phyloP scores from a whole-genome alignment of 2,113 vertebrate genomes.

The Datnioides undecimradiatus region DNA sequence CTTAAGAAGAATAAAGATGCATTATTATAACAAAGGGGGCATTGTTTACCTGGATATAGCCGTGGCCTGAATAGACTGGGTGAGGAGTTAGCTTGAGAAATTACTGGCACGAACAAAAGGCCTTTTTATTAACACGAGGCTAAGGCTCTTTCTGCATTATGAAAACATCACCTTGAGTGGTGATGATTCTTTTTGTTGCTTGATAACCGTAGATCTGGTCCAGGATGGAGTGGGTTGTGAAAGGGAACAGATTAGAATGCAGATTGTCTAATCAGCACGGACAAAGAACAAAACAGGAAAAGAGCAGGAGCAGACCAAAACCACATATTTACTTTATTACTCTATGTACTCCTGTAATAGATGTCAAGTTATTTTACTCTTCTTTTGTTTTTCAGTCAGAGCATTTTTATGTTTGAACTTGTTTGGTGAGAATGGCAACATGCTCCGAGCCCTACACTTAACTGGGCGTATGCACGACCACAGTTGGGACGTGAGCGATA shows the following conservation, averaged over 20 bases:
- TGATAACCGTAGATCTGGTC: constrained; percentile 49
- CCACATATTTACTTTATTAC: not conserved
- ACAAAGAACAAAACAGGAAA: no score
- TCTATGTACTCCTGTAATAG: not conserved
- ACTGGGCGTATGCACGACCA: not conserved
- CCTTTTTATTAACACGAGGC: constrained; percentile 70
- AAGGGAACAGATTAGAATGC: constrained; percentile 15
- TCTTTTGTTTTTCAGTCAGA: not conserved
- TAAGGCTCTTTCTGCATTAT: constrained; percentile 46
- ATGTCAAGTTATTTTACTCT: not conserved
- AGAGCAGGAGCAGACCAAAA: not conserved
- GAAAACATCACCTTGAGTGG: constrained; percentile 56
- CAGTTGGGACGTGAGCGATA: constrained; percentile 31
- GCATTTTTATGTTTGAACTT: not conserved
- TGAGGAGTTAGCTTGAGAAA: constrained; percentile 75
- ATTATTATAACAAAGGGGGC: constrained; percentile 74
- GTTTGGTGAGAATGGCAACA: not conserved
- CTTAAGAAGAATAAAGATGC: constrained; percentile 76
- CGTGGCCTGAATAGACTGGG: constrained; percentile 71
- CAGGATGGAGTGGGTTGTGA: constrained; percentile 20
- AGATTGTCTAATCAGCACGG: not conserved
- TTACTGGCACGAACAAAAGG: constrained; percentile 74
- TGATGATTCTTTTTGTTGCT: constrained; percentile 51
- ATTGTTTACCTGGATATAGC: constrained; percentile 77
- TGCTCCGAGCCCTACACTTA: constrained; percentile 11